Evolutionary conservation across 2,888 invertebrate species (phyloP), one percentile per base, ranked within the genome.

Genomic region (Plagodis dolabraria): DNA sequence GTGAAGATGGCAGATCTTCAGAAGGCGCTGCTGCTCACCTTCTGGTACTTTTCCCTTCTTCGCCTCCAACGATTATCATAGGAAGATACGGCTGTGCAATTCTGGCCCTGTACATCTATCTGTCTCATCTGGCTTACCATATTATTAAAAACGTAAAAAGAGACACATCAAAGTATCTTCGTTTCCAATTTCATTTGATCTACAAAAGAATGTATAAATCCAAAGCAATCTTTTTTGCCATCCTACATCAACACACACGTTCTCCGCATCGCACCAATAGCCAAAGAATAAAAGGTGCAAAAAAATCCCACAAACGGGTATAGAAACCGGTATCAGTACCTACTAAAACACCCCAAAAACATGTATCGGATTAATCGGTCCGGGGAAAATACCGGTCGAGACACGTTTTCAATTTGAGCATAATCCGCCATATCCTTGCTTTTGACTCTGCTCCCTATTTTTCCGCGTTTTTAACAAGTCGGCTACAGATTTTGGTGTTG

Each of bases 401-500:
- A 69, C 67, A 69, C 69, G 69, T 69, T 69, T 67, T 61, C 67
- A 67, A 69, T 67, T 69, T 64, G 54, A 47, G 35, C 48, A 55
- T 65, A 69, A 69, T 67, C 69, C 63, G 34, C 53, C 38, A 62
- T 44, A 65, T 60, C 65, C 60, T 63, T 64, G 65, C 60, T 65
- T 60, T 65, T 64, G 60, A 63, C 52, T 58, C 47, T 44, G 35
- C 48, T 34, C 54, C 47, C 53, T 45, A 52, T 52, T 33, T 53
- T n/a, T 35, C 44, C 22, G 22, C 22, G 22, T 22, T 22, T 22
- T 22, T 36, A 47, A 44, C 44, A 44, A 44, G 45, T 36, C 36
- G 40, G 49, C 45, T 5, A 12, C 12, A 22, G 51, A 36, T 9
- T 22, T 45, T 36, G 36, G 11, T 44, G 51, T 34, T 51, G 22